phyloP scores from a whole-genome alignment of 1,140 invertebrate genomes.

The Diorhabda carinulata region DNA sequence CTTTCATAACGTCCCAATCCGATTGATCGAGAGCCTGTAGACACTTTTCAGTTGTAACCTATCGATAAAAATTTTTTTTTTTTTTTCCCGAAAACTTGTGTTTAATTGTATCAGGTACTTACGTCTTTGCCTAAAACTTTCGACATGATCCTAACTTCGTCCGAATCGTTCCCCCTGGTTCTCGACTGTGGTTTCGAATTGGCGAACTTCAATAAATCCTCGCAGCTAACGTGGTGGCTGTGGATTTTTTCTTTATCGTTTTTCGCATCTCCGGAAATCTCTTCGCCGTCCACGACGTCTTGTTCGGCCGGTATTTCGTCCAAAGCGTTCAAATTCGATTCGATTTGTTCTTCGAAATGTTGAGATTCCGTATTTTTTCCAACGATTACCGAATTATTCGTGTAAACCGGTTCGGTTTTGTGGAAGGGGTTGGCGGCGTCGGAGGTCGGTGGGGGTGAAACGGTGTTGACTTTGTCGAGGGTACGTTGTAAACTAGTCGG shows the following conservation, averaged over 20 bases:
- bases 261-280: slow-evolving; percentile 21
- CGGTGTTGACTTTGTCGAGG: slow-evolving; percentile 53
- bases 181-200: slow-evolving; percentile 77
- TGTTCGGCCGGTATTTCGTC: slow-evolving; percentile 50
- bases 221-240: slow-evolving; percentile 81
- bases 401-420: slow-evolving; percentile 31
- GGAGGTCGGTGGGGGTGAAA: slow-evolving; percentile 27
- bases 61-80: slow-evolving; percentile 15
- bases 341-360: slow-evolving; percentile 59
- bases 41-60: slow-evolving; percentile 77
- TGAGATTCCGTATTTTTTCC: slow-evolving; percentile 40
- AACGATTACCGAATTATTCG: slow-evolving; percentile 31
- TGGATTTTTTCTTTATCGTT: slow-evolving; percentile 32
- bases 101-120: slow-evolving; percentile 36
- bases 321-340: slow-evolving; percentile 60
- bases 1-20: slow-evolving; percentile 84
- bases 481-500: slow-evolving; percentile 57
- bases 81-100: background rate
- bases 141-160: slow-evolving; percentile 87
- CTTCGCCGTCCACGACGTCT: slow-evolving; percentile 39
- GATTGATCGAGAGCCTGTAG: slow-evolving; percentile 75
- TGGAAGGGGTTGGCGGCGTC: slow-evolving; percentile 28
- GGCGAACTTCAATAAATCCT: slow-evolving; percentile 87
- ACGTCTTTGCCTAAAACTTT: slow-evolving; percentile 84
- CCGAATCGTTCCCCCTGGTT: slow-evolving; percentile 77